Base-by-base conservation (phyloP, 2,113 vertebrate genomes). In the Galbula dea region DNA sequence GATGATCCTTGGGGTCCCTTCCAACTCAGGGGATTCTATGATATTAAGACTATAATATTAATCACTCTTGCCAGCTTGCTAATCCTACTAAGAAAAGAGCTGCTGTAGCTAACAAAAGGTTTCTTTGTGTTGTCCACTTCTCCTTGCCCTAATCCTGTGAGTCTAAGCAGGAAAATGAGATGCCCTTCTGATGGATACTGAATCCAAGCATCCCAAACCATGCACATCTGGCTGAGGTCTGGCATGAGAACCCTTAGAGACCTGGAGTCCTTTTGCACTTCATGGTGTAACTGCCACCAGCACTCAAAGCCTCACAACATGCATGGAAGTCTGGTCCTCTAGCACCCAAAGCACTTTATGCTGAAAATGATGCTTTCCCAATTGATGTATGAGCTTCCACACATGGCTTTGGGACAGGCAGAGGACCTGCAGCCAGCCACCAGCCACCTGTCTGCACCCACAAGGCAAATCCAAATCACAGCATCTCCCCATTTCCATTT, bases 231-330 rank as follows among this genome's bases (percentile, higher is more conserved):
- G n/a, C n/a, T n/a, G n/a, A n/a, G n/a, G n/a, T 16, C 36, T 39
- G 21, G 12, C 20, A 18, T 24, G 27, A 18, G 48, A 61, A 15
- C 18, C 20, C 37, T 36, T 34, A 59, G 14, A 24, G 13, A 29
- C 30, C 37, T 41, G 37, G 39, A 55, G 34, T 11, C 30, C 22
- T 72, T 67, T 67, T 5, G 3, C n/a, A 15, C 32, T 18, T 15
- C 2, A 2, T 4, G 22, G 23, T 3, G 3, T 11, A 32, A 36
- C 29, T 6, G 0, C 1, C 24, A 5, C 27, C 17, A 16, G 6
- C 13, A 9, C 46, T 19, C n/a, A 36, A 34, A 12, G 21, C 32
- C 27, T 21, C 0, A 0, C 37, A 3, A 29, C 1, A 1, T 30
- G 48, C 24, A 46, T 51, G 34, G 23, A 41, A 7, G 4, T 0